Conservation (phyloP, 2,888 invertebrate genomes). For the Drosophila kanekoi region DNA sequence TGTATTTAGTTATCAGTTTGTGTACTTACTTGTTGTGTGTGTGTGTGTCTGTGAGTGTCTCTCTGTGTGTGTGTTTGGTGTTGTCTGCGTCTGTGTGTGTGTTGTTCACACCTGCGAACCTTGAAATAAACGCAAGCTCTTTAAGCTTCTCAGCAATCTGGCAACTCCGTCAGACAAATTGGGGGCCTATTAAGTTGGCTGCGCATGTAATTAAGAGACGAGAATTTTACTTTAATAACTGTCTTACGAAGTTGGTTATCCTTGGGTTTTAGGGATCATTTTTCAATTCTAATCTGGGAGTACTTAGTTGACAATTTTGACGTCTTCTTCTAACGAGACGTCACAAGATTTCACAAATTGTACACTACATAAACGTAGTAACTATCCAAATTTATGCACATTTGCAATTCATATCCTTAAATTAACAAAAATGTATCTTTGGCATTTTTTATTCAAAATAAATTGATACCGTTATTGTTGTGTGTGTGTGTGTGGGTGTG, state of each 20-base stretch:
- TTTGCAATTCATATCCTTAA: neutral
- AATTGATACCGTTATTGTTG: constrained; percentile 68
- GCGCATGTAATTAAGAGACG: neutral
- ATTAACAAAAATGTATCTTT: constrained; percentile 59
- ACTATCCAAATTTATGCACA: constrained; percentile 3
- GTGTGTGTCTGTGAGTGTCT: neutral
- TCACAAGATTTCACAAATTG: too few relatives aligned
- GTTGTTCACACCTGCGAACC: constrained; percentile 3
- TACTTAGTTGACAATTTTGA: too few relatives aligned
- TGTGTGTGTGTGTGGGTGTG: constrained; percentile 33
- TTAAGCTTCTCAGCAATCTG: neutral
- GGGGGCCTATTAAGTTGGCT: constrained; percentile 5
- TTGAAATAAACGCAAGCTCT: neutral
- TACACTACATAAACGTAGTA: neutral
- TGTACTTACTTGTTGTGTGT: constrained; percentile 29
- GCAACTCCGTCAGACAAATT: neutral
- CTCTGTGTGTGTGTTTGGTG: neutral
- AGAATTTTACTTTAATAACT: too few relatives aligned
- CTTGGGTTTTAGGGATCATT: neutral
- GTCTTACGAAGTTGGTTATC: constrained; percentile 12
- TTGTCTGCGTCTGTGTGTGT: neutral
- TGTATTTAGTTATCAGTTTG: constrained; percentile 23
- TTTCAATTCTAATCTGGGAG: too few relatives aligned
- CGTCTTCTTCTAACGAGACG: too few relatives aligned
- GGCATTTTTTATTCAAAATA: constrained; percentile 82